Percentiles rank a stretch among this genome's conserved stretches.
Evolutionary conservation across 2,888 invertebrate genomes (phyloP).

Genomic region (Drosophila pseudotalamancana): DNA sequence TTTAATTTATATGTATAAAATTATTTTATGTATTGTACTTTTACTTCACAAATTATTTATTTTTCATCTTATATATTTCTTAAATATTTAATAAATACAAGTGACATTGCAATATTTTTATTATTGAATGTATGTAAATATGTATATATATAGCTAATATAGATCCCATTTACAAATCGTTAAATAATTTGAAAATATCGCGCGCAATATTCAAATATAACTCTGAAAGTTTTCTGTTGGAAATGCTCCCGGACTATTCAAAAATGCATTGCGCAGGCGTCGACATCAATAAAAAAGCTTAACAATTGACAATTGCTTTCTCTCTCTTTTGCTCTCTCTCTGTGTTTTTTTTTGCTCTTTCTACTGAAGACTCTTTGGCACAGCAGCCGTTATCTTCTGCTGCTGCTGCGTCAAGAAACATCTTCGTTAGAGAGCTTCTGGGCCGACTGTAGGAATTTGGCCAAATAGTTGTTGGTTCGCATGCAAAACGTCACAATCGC

Average conservation of each 20-base stretch:
- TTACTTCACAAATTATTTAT: no score
- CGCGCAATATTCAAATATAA: constrained; percentile 4
- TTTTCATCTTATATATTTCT: no score
- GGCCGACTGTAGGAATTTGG: constrained; percentile 71
- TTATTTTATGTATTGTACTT: no score
- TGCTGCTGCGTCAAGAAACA: constrained; percentile 43
- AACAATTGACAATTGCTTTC: constrained; percentile 32
- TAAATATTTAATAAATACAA: no score
- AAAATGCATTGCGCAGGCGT: constrained; percentile 53
- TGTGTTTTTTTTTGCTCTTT: constrained; percentile 13
- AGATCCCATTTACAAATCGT: no score
- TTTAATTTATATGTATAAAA: no score
- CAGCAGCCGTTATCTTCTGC: constrained; percentile 46
- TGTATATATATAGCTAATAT: no score
- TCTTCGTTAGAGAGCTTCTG: constrained; percentile 70
- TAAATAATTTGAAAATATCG: constrained; percentile 26
- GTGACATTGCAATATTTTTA: no score
- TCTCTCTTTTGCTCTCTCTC: constrained; percentile 12
- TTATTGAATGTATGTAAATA: no score
- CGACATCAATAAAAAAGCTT: constrained; percentile 65
- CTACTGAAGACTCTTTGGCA: constrained; percentile 29
- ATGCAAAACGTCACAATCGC: constrained; percentile 83
- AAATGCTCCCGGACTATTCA: constrained; percentile 8
- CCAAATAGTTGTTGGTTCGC: constrained; percentile 83
- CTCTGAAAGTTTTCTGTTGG: constrained; percentile 13